Evolutionary conservation across 2,113 vertebrate genomes (phyloP).

Genomic region (Xiphophorus couchianus): DNA sequence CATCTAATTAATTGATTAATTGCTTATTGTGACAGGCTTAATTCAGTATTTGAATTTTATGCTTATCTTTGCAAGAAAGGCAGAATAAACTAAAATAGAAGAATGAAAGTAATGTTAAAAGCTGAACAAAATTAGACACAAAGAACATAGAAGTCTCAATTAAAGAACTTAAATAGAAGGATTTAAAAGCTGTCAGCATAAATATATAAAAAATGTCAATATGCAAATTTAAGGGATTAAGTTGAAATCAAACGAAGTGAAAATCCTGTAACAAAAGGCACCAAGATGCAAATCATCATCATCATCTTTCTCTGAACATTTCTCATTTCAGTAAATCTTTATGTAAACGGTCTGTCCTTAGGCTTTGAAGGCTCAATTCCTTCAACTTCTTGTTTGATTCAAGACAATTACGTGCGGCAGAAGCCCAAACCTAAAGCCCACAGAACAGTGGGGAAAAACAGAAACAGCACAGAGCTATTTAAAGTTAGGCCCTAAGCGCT

Average conservation of each 20-base stretch:
- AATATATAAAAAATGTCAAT: no score
- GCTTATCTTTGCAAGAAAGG: no score
- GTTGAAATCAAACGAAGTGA: slow-evolving; percentile 20
- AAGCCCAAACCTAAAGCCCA: slow-evolving; percentile 42
- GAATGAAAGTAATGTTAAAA: no score
- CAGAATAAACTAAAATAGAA: no score
- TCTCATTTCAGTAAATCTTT: slow-evolving; percentile 43
- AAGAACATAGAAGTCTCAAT: no score
- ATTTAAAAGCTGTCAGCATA: no score
- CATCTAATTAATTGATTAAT: no score
- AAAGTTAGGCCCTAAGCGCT: slow-evolving; percentile 60
- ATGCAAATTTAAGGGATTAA: slow-evolving; percentile 1
- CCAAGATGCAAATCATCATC: neutral
- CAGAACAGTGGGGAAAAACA: slow-evolving; percentile 29
- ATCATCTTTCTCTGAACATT: slow-evolving; percentile 53
- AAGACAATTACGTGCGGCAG: slow-evolving; percentile 5
- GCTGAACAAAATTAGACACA: no score
- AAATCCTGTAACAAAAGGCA: slow-evolving; percentile 46
- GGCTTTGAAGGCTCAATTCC: slow-evolving; percentile 21
- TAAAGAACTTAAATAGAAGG: no score
- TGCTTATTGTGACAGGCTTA: no score
- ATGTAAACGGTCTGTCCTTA: slow-evolving; percentile 52
- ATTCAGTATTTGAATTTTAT: no score
- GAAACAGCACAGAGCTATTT: slow-evolving; percentile 67
- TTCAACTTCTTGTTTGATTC: slow-evolving; percentile 14